Conservation (phyloP, 2,888 invertebrate species). For the Pristionchus entomophagus region DNA sequence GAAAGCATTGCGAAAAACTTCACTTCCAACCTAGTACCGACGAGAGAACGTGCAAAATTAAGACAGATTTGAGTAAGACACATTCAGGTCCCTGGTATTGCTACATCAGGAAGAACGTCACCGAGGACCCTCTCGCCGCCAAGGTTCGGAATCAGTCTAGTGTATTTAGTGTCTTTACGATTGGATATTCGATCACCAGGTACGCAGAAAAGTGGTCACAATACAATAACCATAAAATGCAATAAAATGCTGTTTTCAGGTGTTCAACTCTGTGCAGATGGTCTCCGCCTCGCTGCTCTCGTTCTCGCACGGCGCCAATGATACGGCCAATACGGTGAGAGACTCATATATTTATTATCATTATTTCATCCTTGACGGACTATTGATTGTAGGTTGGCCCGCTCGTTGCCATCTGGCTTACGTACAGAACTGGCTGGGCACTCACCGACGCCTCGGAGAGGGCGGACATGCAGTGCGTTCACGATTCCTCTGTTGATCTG, state of each 20-base stretch:
- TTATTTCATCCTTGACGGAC: no score
- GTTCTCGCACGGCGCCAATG: constrained; percentile 96
- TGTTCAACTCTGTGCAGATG: constrained; percentile 86
- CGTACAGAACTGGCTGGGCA: constrained; percentile 63
- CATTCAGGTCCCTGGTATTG: constrained; percentile 64
- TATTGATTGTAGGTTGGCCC: no score
- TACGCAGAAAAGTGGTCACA: no score
- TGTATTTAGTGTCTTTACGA: no score
- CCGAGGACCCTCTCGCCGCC: constrained; percentile 60
- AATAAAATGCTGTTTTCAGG: constrained; percentile 44
- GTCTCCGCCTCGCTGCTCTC: constrained; percentile 96
- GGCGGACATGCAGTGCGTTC: constrained; percentile 56
- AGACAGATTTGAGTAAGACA: not conserved
- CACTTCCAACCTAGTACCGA: no score
- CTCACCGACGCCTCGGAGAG: constrained; percentile 62
- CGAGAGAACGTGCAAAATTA: no score
- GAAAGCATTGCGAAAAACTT: no score
- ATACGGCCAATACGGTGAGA: constrained; percentile 70
- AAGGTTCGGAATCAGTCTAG: constrained; percentile 54
- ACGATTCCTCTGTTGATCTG: not conserved
- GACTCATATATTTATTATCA: no score
- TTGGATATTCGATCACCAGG: no score
- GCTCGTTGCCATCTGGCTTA: constrained; percentile 64
- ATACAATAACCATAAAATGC: no score
- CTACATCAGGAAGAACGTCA: constrained; percentile 59